Base-by-base conservation (phyloP, 2,113 vertebrate species). In the Xiphophorus hellerii region DNA sequence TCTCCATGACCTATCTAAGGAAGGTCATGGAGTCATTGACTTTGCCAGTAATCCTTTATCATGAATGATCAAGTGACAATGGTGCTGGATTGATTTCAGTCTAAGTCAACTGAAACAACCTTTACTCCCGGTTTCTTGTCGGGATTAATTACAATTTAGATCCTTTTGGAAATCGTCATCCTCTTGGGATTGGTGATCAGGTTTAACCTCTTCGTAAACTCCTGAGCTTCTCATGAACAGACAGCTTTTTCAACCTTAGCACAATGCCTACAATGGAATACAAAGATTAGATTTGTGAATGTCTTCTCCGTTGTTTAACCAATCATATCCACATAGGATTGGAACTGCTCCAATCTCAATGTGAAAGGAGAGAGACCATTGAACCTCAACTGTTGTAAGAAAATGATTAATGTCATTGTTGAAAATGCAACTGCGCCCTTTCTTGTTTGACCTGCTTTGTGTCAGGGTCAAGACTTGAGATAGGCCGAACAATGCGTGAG, bases 381-480 rank as follows among this genome's bases (percentile, higher is more conserved):
- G 73, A 20, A 67, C 73, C 67, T 62, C 44, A 14, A 3, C 58
- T 60, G 27, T 11, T 4, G 63, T 10, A 28, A 62, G 54, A 79
- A 69, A 73, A 27, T 79, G 80, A 89, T 73, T 83, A 68, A 87
- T 77, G 76, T 76, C 77, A 84, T 42, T 69, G 42, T 4, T 37
- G 65, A 73, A 77, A 73, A 42, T 74, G 30, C 9, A 30, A 3
- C 39, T 3, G 28, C 62, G 60, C 39, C 42, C 60, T 58, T 51
- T 37, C 27, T 39, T 77, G 67, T 82, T 83, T n/a, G 79, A 76
- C 35, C 60, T 13, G 29, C 69, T 48, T 15, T 13, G 15, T 54
- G 64, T 83, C 84, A 90, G 91, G 89, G 90, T 89, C 78, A n/a
- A 1, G 28, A 20, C 73, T 72, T 73, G 2, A 78, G 37, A 76